Conservation (phyloP, 2,113 vertebrate genomes). For the Piprites chloris region DNA sequence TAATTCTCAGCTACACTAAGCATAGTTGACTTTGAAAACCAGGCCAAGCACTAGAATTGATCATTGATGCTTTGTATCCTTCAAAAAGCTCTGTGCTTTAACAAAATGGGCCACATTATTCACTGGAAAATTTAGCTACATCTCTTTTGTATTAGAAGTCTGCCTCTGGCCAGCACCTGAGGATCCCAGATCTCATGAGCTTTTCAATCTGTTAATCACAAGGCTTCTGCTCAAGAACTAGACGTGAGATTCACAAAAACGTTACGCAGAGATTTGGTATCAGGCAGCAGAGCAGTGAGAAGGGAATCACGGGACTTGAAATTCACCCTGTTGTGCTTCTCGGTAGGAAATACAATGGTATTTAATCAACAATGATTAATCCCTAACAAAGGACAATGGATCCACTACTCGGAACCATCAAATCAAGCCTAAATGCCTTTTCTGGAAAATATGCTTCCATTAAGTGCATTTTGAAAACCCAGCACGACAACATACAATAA, state of each 20-base stretch:
- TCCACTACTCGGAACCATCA: not conserved
- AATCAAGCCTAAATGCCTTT: not conserved
- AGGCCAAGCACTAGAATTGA: not conserved
- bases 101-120: not conserved
- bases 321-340: not conserved
- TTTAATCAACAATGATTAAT: not conserved
- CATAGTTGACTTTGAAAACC: not conserved
- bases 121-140: not conserved
- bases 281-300: not conserved
- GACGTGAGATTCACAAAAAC: not conserved
- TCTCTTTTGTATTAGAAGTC: not conserved
- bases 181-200: not conserved
- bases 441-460: not conserved
- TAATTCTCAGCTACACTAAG: not conserved
- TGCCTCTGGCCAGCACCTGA: not conserved
- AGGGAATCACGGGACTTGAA: not conserved
- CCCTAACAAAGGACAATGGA: not conserved
- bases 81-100: not conserved
- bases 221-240: not conserved
- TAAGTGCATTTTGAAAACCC: not conserved
- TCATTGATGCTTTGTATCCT: not conserved
- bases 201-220: not conserved
- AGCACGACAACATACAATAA: not conserved
- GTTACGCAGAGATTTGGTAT: not conserved
- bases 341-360: not conserved